Evolutionary conservation across 2,113 vertebrate genomes (phyloP).

Genomic region (Mormyrus lacerda): DNA sequence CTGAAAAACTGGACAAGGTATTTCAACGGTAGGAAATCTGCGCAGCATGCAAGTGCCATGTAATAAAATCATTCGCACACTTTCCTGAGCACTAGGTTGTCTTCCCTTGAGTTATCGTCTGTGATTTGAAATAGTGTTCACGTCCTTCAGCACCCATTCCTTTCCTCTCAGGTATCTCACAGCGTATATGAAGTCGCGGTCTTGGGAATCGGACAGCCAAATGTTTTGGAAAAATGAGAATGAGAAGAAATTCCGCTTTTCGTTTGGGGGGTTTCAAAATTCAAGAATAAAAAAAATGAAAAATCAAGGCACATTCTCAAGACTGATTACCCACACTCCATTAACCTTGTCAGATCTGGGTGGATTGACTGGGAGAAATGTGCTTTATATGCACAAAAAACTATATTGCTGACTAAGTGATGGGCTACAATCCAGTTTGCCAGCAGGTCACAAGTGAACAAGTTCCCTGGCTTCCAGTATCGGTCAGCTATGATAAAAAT

Average conservation of each 20-base stretch:
- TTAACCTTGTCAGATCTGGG: slow-evolving; percentile 23
- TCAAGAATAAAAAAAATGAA: background rate
- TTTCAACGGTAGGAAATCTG: background rate
- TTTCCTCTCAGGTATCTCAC: background rate
- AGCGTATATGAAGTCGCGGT: background rate
- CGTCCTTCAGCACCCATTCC: background rate
- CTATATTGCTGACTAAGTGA: slow-evolving; percentile 30
- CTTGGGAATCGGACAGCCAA: background rate
- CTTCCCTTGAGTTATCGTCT: background rate
- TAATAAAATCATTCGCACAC: background rate
- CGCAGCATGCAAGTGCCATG: background rate
- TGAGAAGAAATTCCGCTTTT: background rate
- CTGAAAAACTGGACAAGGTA: background rate
- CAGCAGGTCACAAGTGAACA: slow-evolving; percentile 24
- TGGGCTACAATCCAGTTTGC: background rate
- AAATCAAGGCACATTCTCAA: background rate
- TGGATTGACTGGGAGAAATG: slow-evolving; percentile 24
- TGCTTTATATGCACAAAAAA: slow-evolving; percentile 12
- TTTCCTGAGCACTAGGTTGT: background rate
- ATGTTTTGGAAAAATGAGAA: background rate
- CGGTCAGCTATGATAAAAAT: background rate
- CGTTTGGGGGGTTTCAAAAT: background rate
- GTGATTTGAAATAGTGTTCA: background rate
- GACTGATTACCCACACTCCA: slow-evolving; percentile 23
- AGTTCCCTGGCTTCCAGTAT: background rate